Percentiles rank a stretch among this genome's conserved stretches.
These are phyloP conservation scores for Holacanthus passer DNA, from an alignment of 2,113 vertebrate genomes.

Conservation along the genomic window DNA sequence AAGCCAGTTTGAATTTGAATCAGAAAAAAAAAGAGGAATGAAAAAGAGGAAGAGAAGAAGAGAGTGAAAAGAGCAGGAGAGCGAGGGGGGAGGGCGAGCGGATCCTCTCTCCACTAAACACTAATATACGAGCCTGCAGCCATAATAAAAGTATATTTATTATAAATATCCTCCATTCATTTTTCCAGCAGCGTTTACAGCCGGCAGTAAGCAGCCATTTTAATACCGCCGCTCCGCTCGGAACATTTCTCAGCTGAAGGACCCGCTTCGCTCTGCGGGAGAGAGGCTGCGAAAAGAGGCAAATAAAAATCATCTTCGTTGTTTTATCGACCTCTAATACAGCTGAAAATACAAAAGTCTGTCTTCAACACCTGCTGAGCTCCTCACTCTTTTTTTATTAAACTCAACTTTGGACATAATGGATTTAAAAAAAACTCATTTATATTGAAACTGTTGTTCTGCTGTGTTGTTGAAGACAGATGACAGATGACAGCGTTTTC, in stretches of 20 bases:
- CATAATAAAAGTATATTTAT: constrained; percentile 70
- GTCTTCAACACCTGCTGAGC: neutral
- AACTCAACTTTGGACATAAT: neutral
- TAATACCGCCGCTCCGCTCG: constrained; percentile 30
- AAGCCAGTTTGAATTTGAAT: too few species aligned
- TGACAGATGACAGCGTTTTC: too few species aligned
- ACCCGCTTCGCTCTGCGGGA: neutral
- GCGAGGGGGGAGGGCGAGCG: neutral
- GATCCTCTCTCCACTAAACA: constrained; percentile 48
- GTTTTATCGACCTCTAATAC: constrained; percentile 33
- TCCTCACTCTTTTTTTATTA: neutral
- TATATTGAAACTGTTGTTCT: neutral
- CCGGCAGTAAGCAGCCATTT: constrained; percentile 62
- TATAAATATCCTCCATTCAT: constrained; percentile 65
- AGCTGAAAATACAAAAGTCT: neutral
- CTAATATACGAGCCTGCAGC: constrained; percentile 67
- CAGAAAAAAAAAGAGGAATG: too few species aligned
- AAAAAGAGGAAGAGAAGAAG: neutral
- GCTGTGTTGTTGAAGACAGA: neutral
- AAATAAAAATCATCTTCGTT: constrained; percentile 35
- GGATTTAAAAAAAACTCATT: neutral
- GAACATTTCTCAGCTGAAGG: constrained; percentile 45
- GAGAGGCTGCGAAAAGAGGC: neutral
- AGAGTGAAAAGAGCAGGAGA: too few species aligned
- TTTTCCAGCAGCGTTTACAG: constrained; percentile 57